Evolutionary conservation across 2,888 invertebrate genomes (phyloP), one percentile per base, ranked within the genome.

Genomic region (Limenitis camilla): DNA sequence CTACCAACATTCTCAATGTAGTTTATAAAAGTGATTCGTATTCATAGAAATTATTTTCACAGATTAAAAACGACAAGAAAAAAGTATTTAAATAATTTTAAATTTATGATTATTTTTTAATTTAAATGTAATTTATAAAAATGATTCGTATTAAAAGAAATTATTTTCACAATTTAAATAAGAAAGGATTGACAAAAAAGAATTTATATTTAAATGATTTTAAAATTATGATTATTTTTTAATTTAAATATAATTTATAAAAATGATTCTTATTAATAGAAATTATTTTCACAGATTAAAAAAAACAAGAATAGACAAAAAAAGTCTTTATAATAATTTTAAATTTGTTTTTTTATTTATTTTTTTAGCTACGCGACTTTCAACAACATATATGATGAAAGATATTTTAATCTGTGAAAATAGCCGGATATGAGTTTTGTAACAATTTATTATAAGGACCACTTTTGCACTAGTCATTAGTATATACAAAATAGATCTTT

Each of bases 391-490:
- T 19, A 19, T 19, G n/a, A 19, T 19, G 19, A 19, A 19, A 19
- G 19, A 19, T 11, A 11, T 36, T 29, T 45, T 45, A 45, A 30
- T 36, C 29, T 45, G 36, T 36, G 30, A 7, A 5, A 36, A 45
- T 30, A 27, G 39, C 39, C 39, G 7, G 39, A 44, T 2, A 6
- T 32, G 39, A 49, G 42, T 33, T 40, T 40, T 41, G 40, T 52
- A 46, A 40, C 46, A 46, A 52, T 11, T 19, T 40, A 46, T 10
- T 11, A 11, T 46, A 46, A 52, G 49, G 53, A 56, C 56, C 56
- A 56, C 56, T 56, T 56, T 56, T 53, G 56, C 56, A 56, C 56
- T 50, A 56, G 56, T 56, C 53, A 40, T 53, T 33, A 11, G 29
- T 51, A 50, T 49, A 32, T 28, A 9, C 30, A 19, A 30, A 32